These are phyloP conservation scores for Frieseomelitta varia DNA, from an alignment of 1,140 invertebrate species.

Conservation along the genomic window DNA sequence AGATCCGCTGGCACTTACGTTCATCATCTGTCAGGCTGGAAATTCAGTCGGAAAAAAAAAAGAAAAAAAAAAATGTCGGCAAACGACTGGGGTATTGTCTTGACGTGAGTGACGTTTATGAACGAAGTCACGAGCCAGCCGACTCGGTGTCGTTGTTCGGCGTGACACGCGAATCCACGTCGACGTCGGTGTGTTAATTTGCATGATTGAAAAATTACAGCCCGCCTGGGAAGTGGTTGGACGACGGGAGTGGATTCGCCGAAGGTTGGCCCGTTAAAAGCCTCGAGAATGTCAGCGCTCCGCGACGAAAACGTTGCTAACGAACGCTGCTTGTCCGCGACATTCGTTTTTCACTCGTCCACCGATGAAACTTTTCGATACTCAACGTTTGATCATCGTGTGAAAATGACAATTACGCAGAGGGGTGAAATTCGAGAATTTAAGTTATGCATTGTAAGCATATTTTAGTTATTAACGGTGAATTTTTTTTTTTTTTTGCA, in stretches of 20 bases:
- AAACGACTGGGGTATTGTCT: neutral
- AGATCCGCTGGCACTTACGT: neutral
- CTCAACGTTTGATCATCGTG: neutral
- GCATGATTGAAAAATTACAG: constrained; percentile 44
- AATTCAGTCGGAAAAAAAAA: constrained; percentile 29
- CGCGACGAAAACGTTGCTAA: neutral
- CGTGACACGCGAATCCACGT: constrained; percentile 21
- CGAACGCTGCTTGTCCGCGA: neutral
- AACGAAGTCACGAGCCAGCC: constrained; percentile 28
- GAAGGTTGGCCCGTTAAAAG: neutral
- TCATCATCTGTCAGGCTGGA: constrained; percentile 15
- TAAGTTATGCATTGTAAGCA: no score
- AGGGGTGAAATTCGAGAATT: no score
- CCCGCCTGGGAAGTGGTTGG: neutral
- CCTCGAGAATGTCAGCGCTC: neutral
- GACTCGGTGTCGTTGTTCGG: neutral
- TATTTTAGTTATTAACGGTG: no score
- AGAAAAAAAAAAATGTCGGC: neutral
- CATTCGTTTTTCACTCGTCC: neutral
- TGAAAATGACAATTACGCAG: neutral
- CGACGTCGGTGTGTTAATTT: constrained; percentile 30
- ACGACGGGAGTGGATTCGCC: neutral
- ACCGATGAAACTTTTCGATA: neutral
- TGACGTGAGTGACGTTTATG: constrained; percentile 32
- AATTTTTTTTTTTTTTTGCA: no score